These are phyloP conservation scores for Drosophila nigromelanica DNA, from an alignment of 1,140 invertebrate species.

Conservation along the genomic window DNA sequence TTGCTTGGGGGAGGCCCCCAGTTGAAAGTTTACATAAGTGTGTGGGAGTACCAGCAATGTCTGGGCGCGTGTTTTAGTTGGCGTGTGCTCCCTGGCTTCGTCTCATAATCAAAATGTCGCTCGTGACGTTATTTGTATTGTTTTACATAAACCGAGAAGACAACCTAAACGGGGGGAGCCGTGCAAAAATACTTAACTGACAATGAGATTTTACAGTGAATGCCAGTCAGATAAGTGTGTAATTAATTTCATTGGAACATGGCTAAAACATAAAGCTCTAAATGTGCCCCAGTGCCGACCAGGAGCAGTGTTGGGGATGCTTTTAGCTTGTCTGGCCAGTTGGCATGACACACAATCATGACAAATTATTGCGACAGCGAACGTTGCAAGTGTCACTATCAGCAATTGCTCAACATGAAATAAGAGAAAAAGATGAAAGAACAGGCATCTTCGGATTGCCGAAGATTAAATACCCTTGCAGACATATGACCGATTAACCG, in stretches of 20 bases:
- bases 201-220: constrained; percentile 54
- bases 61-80: no score
- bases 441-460: no score
- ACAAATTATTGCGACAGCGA: constrained; percentile 56
- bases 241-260: constrained; percentile 64
- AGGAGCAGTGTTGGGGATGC: constrained; percentile 18
- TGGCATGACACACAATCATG: constrained; percentile 15
- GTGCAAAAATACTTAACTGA: constrained; percentile 17
- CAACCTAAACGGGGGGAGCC: constrained; percentile 2
- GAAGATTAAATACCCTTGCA: no score
- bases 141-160: constrained; percentile 46
- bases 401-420: constrained; percentile 46
- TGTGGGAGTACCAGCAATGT: not conserved
- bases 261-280: constrained; percentile 8
- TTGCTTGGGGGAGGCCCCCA: constrained; percentile 18
- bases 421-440: constrained; percentile 6
- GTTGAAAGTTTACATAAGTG: constrained; percentile 66
- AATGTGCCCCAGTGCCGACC: not conserved
- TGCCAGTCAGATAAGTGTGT: constrained; percentile 18
- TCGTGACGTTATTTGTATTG: constrained; percentile 57
- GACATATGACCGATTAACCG: no score
- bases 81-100: constrained; percentile 5
- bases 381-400: constrained; percentile 65
- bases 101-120: constrained; percentile 55
- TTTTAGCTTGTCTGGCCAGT: constrained; percentile 17